These are phyloP conservation scores for Cheilosia vulpina DNA, from an alignment of 2,888 invertebrate genomes.

Conservation along the genomic window DNA sequence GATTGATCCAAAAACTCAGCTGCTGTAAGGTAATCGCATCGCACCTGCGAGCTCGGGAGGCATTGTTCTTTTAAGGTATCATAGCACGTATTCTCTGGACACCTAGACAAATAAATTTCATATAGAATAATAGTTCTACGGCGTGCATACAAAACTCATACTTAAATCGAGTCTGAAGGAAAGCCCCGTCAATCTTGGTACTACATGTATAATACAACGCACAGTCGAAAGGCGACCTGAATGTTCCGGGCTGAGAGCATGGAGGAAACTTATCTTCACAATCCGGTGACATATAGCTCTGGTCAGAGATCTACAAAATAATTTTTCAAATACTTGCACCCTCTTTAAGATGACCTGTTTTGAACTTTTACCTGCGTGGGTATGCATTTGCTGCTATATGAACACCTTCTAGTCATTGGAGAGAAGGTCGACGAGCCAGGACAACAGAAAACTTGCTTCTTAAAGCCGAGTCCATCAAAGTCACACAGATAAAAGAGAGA, in stretches of 20 bases:
- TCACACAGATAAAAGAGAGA: slow-evolving; percentile 82
- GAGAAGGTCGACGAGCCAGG: slow-evolving; percentile 80
- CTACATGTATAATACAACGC: slow-evolving; percentile 83
- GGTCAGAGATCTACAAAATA: slow-evolving; percentile 77
- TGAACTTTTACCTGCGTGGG: slow-evolving; percentile 77
- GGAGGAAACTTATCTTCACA: slow-evolving; percentile 81
- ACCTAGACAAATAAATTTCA: slow-evolving; percentile 73
- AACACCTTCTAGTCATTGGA: slow-evolving; percentile 79
- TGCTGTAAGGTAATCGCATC: slow-evolving; percentile 77
- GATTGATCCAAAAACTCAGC: slow-evolving; percentile 72
- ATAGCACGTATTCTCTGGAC: slow-evolving; percentile 78
- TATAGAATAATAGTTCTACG: background rate
- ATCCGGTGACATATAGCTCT: slow-evolving; percentile 78
- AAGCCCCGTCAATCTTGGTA: slow-evolving; percentile 79
- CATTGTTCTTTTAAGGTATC: slow-evolving; percentile 77
- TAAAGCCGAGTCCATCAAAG: slow-evolving; percentile 77
- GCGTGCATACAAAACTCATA: slow-evolving; percentile 62
- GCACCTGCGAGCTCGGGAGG: slow-evolving; percentile 76
- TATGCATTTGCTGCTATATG: slow-evolving; percentile 78
- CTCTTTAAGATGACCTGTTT: background rate
- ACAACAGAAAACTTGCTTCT: slow-evolving; percentile 80
- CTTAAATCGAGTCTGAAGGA: slow-evolving; percentile 82
- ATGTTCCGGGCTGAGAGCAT: slow-evolving; percentile 81
- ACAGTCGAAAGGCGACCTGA: slow-evolving; percentile 82
- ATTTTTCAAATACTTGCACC: background rate